Evolutionary conservation across 2,113 vertebrate genomes (phyloP), one percentile per base, ranked within the genome.

Genomic region (Leptobrachium leishanense): DNA sequence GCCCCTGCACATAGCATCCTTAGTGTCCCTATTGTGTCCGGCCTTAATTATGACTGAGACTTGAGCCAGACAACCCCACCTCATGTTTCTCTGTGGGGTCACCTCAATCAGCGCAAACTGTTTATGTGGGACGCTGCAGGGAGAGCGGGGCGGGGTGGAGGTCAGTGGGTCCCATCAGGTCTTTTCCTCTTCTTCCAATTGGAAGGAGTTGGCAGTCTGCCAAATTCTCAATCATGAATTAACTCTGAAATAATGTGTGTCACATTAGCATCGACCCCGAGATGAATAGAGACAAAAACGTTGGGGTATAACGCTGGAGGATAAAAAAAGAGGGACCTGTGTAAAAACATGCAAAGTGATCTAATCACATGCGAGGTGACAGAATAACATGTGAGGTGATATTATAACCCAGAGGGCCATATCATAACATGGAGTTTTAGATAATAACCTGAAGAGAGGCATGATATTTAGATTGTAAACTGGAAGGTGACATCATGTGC

Each of bases 11-110:
- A 76, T 67, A 12, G 46, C 71, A 50, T 40, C 53, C 67, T 63
- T 82, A 71, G 84, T 44, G 81, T 68, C 79, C 2, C 72, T 83
- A 74, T 87, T 85, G 87, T 85, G 73, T 83, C 15, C 15, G 55
- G 11, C 9, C 5, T 82, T 89, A 88, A 87, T 87, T 84, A 62
- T 84, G 40, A 70, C 10, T 5, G 10, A 54, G 1, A 68, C 82
- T 64, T 11, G 0, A 50, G 84, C 63, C 0, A 54, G 62, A 0
- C 72, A 72, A 68, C 76, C 82, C 82, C 83, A 84, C 84, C 82
- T 70, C 43, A 43, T 53, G 81, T 84, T 64, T 82, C 85, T 0
- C 2, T 65, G 31, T 82, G 84, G 63, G 72, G 86, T 88, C 84
- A 82, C 62, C 79, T 55, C 82, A 57, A 86, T 81, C 81, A 84